phyloP scores from a whole-genome alignment of 2,888 invertebrate genomes.

The Apotomis capreana region DNA sequence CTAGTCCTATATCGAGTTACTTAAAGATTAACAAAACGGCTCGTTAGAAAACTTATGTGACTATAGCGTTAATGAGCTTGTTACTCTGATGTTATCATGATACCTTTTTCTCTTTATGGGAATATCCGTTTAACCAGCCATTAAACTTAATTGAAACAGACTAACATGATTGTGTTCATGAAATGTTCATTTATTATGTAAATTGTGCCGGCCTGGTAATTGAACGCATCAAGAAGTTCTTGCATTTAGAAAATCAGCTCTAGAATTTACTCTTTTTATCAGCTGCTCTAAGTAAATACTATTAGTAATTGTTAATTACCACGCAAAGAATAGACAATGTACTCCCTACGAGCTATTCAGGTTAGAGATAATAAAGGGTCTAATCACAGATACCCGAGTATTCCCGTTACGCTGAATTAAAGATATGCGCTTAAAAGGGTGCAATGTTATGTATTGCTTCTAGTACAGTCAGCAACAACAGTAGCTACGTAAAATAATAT shows the following conservation, averaged over 20 bases:
- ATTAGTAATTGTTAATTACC: background rate
- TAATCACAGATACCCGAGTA: background rate
- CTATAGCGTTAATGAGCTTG: constrained; percentile 2
- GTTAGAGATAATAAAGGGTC: background rate
- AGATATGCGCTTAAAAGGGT: too few relatives aligned
- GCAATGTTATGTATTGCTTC: too few relatives aligned
- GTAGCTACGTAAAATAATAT: too few relatives aligned
- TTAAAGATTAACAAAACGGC: background rate
- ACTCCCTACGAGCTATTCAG: background rate
- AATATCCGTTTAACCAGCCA: constrained; percentile 24
- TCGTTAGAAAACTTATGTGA: constrained; percentile 13
- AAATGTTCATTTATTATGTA: constrained; percentile 32
- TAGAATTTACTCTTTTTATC: background rate
- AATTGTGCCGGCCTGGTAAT: constrained; percentile 19
- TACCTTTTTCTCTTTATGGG: constrained; percentile 27
- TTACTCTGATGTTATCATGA: constrained; percentile 36
- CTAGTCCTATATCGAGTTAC: background rate
- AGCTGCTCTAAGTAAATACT: background rate
- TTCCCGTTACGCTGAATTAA: too few relatives aligned
- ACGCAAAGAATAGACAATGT: background rate
- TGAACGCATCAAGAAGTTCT: constrained; percentile 3
- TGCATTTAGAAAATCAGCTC: background rate
- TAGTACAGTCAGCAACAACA: too few relatives aligned
- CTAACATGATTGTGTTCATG: constrained; percentile 21
- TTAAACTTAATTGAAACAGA: constrained; percentile 36